Evolutionary conservation across 2,888 invertebrate species (phyloP), one percentile per base, ranked within the genome.

Genomic region (Dinocampus coccinellae): DNA sequence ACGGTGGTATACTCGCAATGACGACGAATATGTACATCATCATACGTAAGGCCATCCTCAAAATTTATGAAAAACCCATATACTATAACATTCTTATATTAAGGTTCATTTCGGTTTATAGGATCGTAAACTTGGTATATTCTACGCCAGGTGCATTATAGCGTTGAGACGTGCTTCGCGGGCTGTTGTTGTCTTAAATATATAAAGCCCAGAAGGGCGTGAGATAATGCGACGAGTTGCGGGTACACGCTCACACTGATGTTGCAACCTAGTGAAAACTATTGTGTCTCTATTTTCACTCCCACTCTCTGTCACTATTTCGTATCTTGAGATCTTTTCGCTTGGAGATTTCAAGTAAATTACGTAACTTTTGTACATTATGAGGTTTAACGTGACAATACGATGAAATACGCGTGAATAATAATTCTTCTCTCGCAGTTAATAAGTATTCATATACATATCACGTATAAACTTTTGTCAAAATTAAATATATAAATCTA

Each of bases 1-100:
- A 47, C 16, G 47, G 16, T 6, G n/a, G 57, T 20, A 53, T 16
- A 42, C 55, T 42, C 39, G 26, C 24, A 39, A 64, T 34, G 60
- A 58, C 60, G 10, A 42, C 13, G 53, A 57, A 70, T 26, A 69
- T 64, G 24, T 1, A n/a, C 26, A 55, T 62, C 4, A 11, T 34
- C 26, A 33, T 39, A 33, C 60, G 20, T 26, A 58, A 70, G 11
- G 60, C 69, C 53, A 73, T 73, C 73, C 68, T 75, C 72, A 81
- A n/a, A 83, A 83, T 83, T 82, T 82, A 83, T 82, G 81, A 83
- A 83, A 82, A 80, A 77, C 80, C 74, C 16, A 47, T 47, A 81
- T 65, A 81, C 80, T 83, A 79, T 81, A 83, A 82, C 80, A 79
- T 83, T 82, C 81, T 83, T 81, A 81, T 83, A 83, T 83, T 80